phyloP scores from a whole-genome alignment of 2,888 invertebrate species.

The Malacosoma neustria region DNA sequence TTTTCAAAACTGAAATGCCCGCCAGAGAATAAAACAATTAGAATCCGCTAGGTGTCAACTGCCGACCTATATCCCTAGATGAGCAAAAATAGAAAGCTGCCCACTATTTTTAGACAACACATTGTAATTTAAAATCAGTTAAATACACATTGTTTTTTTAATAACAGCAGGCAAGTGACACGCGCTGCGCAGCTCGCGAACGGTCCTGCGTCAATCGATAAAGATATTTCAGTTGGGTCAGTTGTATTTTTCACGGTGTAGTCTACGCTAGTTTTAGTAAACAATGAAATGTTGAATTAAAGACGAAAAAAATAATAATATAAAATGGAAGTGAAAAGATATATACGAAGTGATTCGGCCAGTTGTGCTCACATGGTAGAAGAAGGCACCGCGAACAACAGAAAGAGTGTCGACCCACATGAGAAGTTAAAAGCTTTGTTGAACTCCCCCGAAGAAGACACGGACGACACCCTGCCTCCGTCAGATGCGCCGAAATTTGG shows the following conservation, averaged over 20 bases:
- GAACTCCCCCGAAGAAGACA: conserved; percentile 61
- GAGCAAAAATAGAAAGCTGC: conserved; percentile 67
- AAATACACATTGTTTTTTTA: conserved; percentile 42
- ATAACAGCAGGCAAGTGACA: conserved; percentile 17
- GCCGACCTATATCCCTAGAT: conserved; percentile 62
- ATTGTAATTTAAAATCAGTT: conserved; percentile 50
- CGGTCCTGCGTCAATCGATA: conserved; percentile 32
- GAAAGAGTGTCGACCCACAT: conserved; percentile 58
- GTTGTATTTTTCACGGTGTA: conserved; percentile 42
- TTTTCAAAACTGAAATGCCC: conserved; percentile 21
- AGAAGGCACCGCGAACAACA: conserved; percentile 48
- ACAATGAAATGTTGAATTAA: conserved; percentile 65
- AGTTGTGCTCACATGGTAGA: conserved; percentile 69
- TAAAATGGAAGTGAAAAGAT: conserved; percentile 62
- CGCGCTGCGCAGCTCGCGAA: conserved; percentile 17
- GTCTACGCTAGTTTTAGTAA: conserved; percentile 62
- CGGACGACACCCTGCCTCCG: conserved; percentile 58
- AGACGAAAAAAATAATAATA: conserved; percentile 25
- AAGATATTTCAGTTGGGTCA: conserved; percentile 21
- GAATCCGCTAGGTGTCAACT: conserved; percentile 39
- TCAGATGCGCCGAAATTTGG: conserved; percentile 78
- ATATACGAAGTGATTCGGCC: conserved; percentile 63
- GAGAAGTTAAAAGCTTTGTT: conserved; percentile 61
- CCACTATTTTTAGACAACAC: conserved; percentile 61
- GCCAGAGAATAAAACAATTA: conserved; percentile 13